Percentiles rank a stretch among this genome's conserved stretches.
phyloP scores from a whole-genome alignment of 2,113 vertebrate species.

The Eurystomus gularis region DNA sequence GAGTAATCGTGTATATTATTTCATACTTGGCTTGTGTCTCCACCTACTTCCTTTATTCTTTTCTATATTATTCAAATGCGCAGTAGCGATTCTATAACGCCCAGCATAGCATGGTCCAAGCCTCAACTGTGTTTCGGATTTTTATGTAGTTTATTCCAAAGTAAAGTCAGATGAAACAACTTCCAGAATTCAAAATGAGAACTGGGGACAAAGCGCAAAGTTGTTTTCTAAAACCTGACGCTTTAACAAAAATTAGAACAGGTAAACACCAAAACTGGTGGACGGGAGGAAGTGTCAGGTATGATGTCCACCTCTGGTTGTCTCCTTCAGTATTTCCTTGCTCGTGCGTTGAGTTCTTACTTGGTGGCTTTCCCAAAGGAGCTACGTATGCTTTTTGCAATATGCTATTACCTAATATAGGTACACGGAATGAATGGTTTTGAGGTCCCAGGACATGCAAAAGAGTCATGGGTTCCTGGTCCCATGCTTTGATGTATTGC shows the following conservation, averaged over 20 bases:
- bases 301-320: neutral
- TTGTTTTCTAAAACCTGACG: neutral
- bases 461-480: neutral
- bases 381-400: neutral
- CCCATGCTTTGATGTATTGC: neutral
- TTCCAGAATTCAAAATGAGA: neutral
- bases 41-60: neutral
- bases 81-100: neutral
- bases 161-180: neutral
- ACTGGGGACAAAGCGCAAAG: rapidly evolving
- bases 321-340: neutral
- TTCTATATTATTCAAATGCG: neutral
- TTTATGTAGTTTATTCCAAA: neutral
- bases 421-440: neutral
- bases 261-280: neutral
- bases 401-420: neutral
- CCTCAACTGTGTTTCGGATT: neutral
- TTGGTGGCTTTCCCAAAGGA: neutral
- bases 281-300: neutral
- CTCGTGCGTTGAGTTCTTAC: neutral
- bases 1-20: neutral
- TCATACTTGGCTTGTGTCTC: neutral
- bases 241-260: neutral
- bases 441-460: neutral
- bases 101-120: neutral